Evolutionary conservation across 1,140 invertebrate genomes (phyloP).

Genomic region (Drosophila nigromelanica): DNA sequence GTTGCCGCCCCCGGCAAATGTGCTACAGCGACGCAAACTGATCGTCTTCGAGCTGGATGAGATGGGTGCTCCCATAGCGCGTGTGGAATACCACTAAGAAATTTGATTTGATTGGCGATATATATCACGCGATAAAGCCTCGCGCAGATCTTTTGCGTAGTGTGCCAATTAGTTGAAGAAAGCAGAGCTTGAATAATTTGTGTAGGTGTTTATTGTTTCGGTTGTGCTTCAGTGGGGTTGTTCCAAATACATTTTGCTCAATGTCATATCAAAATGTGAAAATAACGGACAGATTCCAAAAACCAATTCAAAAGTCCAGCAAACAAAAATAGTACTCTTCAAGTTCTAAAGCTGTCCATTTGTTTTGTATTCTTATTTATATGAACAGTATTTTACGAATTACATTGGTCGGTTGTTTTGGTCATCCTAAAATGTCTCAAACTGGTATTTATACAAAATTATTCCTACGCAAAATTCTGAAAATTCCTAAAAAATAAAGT

Average conservation of each 20-base stretch:
- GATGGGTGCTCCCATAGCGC: constrained; percentile 64
- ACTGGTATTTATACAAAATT: constrained; percentile 36
- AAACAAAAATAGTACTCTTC: constrained; percentile 4
- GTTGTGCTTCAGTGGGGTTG: constrained; percentile 60
- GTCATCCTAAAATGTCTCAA: constrained; percentile 28
- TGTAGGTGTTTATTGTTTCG: constrained; percentile 41
- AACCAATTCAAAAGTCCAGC: neutral
- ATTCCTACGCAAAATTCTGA: constrained; percentile 51
- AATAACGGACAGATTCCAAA: no score
- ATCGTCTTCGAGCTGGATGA: constrained; percentile 74
- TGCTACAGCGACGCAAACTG: constrained; percentile 70
- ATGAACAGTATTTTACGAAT: constrained; percentile 1
- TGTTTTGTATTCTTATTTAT: no score
- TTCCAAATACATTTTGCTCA: constrained; percentile 47
- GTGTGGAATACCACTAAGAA: constrained; percentile 75
- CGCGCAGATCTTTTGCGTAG: constrained; percentile 22
- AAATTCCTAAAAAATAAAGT: constrained; percentile 49
- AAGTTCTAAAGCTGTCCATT: neutral
- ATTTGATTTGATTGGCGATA: constrained; percentile 51
- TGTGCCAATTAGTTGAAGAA: constrained; percentile 54
- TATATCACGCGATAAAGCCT: neutral
- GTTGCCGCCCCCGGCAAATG: constrained; percentile 36
- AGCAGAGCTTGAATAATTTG: constrained; percentile 31
- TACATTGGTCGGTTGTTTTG: constrained; percentile 34
- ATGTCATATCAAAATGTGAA: constrained; percentile 23